Percentiles rank a stretch among this genome's conserved stretches.
These are phyloP conservation scores for Paedocypris sp. DNA, from an alignment of 2,113 vertebrate species.

Conservation along the genomic window DNA sequence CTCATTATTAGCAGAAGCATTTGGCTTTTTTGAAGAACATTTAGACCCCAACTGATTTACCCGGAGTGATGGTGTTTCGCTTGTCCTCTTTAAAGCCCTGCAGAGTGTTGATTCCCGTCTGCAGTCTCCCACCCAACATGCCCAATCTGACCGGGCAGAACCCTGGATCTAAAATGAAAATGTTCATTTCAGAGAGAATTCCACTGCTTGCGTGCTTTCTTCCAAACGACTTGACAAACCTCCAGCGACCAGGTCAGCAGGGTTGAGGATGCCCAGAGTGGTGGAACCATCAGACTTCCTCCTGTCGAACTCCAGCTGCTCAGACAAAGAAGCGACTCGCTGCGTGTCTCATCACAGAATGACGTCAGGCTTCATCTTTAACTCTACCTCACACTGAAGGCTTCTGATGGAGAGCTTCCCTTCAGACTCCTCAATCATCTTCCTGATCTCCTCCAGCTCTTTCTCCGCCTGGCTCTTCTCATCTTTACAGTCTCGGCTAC, in stretches of 20 bases:
- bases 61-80: conserved; percentile 86
- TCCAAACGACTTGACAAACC: conserved; percentile 51
- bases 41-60: too few species aligned
- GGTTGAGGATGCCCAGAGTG: conserved; percentile 81
- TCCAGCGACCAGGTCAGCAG: conserved; percentile 71
- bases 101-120: conserved; percentile 82
- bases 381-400: conserved; percentile 72
- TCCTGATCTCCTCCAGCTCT: conserved; percentile 84
- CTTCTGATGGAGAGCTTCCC: conserved; percentile 80
- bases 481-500: conserved; percentile 79
- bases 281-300: conserved; percentile 86
- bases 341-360: not conserved
- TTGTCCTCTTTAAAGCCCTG: conserved; percentile 97
- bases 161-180: conserved; percentile 64
- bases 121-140: conserved; percentile 81
- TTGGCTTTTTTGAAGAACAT: too few species aligned
- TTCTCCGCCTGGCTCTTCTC: conserved; percentile 67
- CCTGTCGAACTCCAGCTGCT: conserved; percentile 80
- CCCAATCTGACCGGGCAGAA: conserved; percentile 83
- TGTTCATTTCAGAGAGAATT: not conserved
- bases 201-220: not conserved
- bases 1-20: not conserved
- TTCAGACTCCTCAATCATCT: conserved; percentile 77
- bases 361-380: not conserved
- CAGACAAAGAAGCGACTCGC: not conserved